Evolutionary conservation across 2,113 vertebrate species (phyloP).

Genomic region (Oophaga pumilio): DNA sequence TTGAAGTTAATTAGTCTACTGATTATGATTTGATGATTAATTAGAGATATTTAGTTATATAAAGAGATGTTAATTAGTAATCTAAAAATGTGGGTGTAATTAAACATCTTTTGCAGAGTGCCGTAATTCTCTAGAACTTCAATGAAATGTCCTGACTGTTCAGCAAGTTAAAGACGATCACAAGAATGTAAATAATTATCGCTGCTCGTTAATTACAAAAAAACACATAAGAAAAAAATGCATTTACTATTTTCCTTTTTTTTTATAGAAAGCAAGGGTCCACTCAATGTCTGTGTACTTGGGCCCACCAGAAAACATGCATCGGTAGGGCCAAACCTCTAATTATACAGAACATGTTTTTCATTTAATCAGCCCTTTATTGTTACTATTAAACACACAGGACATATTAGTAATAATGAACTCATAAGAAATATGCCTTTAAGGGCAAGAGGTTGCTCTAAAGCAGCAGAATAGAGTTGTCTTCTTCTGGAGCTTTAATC

Average conservation of each 20-base stretch:
- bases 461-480: background rate
- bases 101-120: constrained; percentile 69
- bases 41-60: constrained; percentile 96
- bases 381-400: background rate
- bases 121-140: constrained; percentile 50
- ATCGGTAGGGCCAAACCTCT: background rate
- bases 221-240: background rate
- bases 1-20: constrained; percentile 95
- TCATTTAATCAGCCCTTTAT: background rate
- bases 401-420: background rate
- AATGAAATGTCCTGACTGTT: constrained; percentile 50
- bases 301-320: background rate
- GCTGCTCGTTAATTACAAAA: background rate
- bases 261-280: background rate
- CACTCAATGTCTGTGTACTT: background rate
- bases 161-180: constrained; percentile 45
- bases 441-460: background rate
- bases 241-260: background rate
- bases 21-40: constrained; percentile 98
- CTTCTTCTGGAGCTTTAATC: no score
- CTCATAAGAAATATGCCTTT: no score
- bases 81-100: constrained; percentile 90
- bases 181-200: constrained; percentile 5
- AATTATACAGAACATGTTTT: background rate
- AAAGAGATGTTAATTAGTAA: constrained; percentile 97